These are phyloP conservation scores for Acanthurus leucopareius DNA, from an alignment of 2,797 vertebrate genomes.

Conservation along the genomic window DNA sequence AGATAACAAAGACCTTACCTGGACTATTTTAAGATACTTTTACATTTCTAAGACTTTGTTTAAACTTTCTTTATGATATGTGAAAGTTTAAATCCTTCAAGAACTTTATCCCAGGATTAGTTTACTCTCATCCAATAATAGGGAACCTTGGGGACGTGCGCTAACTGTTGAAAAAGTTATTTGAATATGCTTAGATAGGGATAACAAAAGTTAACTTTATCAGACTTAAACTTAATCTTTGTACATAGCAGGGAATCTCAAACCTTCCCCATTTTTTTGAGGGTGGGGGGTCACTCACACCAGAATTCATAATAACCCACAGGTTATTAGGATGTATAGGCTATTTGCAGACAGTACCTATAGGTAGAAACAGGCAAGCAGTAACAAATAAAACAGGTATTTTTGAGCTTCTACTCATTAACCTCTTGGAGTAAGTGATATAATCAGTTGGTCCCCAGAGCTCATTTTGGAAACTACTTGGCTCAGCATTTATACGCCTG, in stretches of 20 bases:
- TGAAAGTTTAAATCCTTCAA: slow-evolving; percentile 25
- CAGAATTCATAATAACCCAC: background rate
- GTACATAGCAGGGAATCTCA: background rate
- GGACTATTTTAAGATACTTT: no score
- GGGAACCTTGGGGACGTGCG: slow-evolving; percentile 22
- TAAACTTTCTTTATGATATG: background rate
- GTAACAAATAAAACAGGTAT: background rate
- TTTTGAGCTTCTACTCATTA: background rate
- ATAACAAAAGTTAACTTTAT: slow-evolving; percentile 43
- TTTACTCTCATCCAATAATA: slow-evolving; percentile 65
- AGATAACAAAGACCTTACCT: no score
- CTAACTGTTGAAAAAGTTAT: slow-evolving; percentile 34
- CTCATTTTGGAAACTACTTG: slow-evolving; percentile 10
- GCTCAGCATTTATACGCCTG: background rate
- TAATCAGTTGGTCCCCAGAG: slow-evolving; percentile 13
- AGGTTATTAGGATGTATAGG: background rate
- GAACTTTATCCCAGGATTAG: slow-evolving; percentile 55
- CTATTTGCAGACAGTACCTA: background rate
- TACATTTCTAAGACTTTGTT: background rate
- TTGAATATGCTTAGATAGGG: slow-evolving; percentile 39
- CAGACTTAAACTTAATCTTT: slow-evolving; percentile 22
- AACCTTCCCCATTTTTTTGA: background rate
- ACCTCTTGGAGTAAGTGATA: background rate
- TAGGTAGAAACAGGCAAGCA: background rate
- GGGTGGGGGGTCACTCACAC: background rate